Conservation (phyloP, 1,140 invertebrate genomes). For the Heterodera schachtii region DNA sequence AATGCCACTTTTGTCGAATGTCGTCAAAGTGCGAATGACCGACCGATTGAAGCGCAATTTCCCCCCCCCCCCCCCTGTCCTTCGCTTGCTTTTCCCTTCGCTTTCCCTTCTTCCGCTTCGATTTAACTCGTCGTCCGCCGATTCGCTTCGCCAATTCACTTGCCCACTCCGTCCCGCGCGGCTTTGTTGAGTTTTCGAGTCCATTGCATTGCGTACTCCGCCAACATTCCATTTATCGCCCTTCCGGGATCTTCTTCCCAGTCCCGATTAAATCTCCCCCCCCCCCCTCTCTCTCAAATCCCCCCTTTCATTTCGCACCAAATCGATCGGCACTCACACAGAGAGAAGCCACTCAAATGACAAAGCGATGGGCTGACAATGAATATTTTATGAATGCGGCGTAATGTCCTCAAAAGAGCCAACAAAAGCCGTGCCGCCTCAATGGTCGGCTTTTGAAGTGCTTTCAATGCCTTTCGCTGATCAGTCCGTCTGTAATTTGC, state of each 20-base stretch:
- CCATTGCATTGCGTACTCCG: neutral
- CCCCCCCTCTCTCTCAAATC: neutral
- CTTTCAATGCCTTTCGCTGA: neutral
- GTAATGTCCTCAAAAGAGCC: neutral
- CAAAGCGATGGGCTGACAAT: neutral
- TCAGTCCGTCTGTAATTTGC: too few relatives aligned
- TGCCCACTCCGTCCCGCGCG: neutral
- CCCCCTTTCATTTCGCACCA: neutral
- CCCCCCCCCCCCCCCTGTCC: neutral
- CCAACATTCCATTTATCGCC: slow-evolving; percentile 7
- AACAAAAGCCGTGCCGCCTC: too few relatives aligned
- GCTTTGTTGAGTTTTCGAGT: too few relatives aligned
- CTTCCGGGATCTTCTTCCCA: slow-evolving; percentile 11
- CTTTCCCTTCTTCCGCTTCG: slow-evolving; percentile 3
- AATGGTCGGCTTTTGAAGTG: too few relatives aligned
- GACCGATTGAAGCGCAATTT: neutral
- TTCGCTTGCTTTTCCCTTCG: neutral
- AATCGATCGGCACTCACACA: neutral
- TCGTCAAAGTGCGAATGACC: too few relatives aligned
- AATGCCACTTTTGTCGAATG: neutral
- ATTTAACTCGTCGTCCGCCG: neutral
- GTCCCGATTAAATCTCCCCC: slow-evolving; percentile 4
- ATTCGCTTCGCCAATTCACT: neutral
- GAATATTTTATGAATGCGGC: neutral
- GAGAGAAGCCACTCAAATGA: neutral